Percentiles rank a stretch among this genome's conserved stretches.
Evolutionary conservation across 1,140 invertebrate species (phyloP).

Genomic region (Zaprionus inermis): DNA sequence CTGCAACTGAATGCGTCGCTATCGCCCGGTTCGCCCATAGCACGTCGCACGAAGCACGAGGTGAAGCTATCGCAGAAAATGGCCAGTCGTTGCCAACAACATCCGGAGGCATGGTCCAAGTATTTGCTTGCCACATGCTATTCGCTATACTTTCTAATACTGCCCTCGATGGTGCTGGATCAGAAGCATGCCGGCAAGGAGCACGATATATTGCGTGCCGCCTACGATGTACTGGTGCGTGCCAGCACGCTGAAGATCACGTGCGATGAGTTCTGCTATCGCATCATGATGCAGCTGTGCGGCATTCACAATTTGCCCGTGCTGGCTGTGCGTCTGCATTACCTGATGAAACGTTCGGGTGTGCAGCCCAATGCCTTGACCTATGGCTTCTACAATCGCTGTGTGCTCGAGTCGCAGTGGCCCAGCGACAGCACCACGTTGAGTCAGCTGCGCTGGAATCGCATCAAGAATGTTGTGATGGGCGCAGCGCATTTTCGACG

Average conservation of each 20-base stretch:
- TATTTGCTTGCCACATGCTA: constrained; percentile 94
- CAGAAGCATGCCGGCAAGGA: constrained; percentile 86
- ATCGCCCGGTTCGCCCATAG: constrained; percentile 94
- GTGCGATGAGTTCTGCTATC: constrained; percentile 98
- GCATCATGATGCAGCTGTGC: constrained; percentile 99
- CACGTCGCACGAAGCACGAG: constrained; percentile 96
- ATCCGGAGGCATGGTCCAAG: constrained; percentile 95
- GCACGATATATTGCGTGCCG: constrained; percentile 91
- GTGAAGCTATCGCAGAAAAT: constrained; percentile 95
- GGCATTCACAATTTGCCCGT: constrained; percentile 97
- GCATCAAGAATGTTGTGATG: constrained; percentile 95
- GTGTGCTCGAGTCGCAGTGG: constrained; percentile 97
- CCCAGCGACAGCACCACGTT: constrained; percentile 93
- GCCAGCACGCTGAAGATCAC: constrained; percentile 93
- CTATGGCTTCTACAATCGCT: constrained; percentile 93
- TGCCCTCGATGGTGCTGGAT: constrained; percentile 91
- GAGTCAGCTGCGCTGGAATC: constrained; percentile 95
- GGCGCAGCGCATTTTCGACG: constrained; percentile 94
- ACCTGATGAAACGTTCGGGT: constrained; percentile 97
- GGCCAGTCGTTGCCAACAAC: constrained; percentile 90
- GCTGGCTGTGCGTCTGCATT: constrained; percentile 96
- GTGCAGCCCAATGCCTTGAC: constrained; percentile 99
- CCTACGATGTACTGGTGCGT: constrained; percentile 93
- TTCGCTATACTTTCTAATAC: constrained; percentile 98
- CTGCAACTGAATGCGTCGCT: constrained; percentile 84